Evolutionary conservation across 2,797 vertebrate species (phyloP).

Genomic region (Pelodytes ibericus): DNA sequence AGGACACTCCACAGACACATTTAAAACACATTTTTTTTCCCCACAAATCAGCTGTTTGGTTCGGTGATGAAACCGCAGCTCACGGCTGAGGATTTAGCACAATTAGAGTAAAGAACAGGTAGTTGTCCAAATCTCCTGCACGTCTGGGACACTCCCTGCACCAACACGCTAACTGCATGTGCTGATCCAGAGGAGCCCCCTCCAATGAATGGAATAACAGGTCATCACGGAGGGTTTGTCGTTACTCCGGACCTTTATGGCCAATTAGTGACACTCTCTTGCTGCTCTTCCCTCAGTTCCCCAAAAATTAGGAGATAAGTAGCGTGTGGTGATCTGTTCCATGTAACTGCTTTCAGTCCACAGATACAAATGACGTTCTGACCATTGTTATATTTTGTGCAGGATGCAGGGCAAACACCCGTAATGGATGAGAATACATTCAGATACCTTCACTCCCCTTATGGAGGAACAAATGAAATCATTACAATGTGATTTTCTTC

Average conservation of each 20-base stretch:
- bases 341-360: background rate
- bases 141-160: background rate
- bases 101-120: conserved; percentile 1
- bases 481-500: too few species aligned
- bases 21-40: too few species aligned
- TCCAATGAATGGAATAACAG: background rate
- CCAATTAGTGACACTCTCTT: background rate
- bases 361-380: background rate
- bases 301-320: background rate
- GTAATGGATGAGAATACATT: background rate
- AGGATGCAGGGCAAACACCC: background rate
- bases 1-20: too few species aligned
- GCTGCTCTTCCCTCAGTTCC: background rate
- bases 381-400: background rate
- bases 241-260: background rate
- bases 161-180: background rate
- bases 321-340: background rate
- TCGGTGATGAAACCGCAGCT: background rate
- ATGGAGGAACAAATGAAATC: background rate
- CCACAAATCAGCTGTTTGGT: conserved; percentile 1
- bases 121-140: background rate
- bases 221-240: background rate
- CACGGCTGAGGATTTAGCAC: background rate
- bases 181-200: background rate
- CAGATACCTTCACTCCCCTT: background rate